These are phyloP conservation scores for Heteromyza rotundicornis DNA, from an alignment of 2,888 invertebrate genomes.

Conservation along the genomic window DNA sequence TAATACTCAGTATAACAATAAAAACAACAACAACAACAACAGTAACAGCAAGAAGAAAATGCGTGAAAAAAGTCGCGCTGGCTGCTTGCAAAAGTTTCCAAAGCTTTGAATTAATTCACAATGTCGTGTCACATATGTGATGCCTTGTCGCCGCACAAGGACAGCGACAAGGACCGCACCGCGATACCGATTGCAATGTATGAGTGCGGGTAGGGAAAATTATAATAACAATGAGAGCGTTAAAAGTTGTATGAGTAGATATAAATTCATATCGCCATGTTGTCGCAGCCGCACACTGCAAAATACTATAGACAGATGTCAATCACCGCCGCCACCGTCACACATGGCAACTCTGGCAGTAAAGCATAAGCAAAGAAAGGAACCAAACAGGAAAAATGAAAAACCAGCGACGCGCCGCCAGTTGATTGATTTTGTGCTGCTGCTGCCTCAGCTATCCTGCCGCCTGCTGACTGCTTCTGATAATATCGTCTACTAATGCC, in stretches of 20 bases:
- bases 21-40: not conserved
- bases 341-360: conserved; percentile 4
- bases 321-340: conserved; percentile 35
- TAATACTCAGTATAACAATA: not conserved
- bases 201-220: conserved; percentile 43
- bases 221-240: not conserved
- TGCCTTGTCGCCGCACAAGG: no score
- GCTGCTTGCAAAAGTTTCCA: not conserved
- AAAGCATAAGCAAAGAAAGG: not conserved
- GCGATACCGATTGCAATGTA: conserved; percentile 35
- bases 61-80: no score
- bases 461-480: not conserved
- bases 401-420: conserved; percentile 27
- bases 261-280: not conserved
- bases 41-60: no score
- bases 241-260: not conserved
- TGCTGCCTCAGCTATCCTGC: not conserved
- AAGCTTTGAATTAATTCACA: not conserved
- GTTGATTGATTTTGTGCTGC: conserved; percentile 44
- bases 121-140: not conserved
- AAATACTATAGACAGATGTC: conserved; percentile 42
- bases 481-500: not conserved
- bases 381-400: not conserved
- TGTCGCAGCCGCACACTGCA: not conserved
- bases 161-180: not conserved